Evolutionary conservation across 2,888 invertebrate genomes (phyloP).

Genomic region (Hypsopygia costalis): DNA sequence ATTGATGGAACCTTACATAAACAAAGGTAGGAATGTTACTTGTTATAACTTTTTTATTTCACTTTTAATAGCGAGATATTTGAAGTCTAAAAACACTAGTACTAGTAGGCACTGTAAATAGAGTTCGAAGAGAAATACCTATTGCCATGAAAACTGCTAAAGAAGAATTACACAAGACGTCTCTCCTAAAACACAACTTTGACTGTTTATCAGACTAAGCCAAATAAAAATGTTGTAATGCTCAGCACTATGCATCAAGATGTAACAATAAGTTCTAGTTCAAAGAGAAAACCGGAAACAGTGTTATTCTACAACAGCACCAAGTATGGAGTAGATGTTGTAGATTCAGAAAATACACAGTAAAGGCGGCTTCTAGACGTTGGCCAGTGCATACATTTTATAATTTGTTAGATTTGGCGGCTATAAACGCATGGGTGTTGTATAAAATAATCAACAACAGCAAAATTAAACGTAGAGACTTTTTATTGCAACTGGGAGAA

Average conservation of each 20-base stretch:
- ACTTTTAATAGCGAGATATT: not conserved
- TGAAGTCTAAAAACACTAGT: no score
- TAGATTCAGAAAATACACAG: constrained; percentile 7
- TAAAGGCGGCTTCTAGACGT: constrained; percentile 6
- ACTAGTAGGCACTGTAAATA: not conserved
- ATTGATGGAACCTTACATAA: constrained; percentile 1
- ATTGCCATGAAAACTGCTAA: no score
- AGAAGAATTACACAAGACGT: no score
- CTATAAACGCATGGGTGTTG: constrained; percentile 9
- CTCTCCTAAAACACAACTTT: not conserved
- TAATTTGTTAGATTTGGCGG: constrained; percentile 8
- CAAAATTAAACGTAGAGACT: constrained; percentile 1
- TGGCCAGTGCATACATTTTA: constrained; percentile 11
- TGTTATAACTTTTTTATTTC: constrained; percentile 5
- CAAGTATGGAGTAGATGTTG: constrained; percentile 6
- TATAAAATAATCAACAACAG: constrained; percentile 2
- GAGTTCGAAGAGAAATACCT: no score
- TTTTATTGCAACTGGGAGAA: constrained; percentile 7
- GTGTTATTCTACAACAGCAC: constrained; percentile 6
- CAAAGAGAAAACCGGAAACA: constrained; percentile 1
- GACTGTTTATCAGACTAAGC: constrained; percentile 2
- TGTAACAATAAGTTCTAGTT: not conserved
- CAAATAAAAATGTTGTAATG: constrained; percentile 1
- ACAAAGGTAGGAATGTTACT: not conserved
- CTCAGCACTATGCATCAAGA: constrained; percentile 1